Conservation (phyloP, 2,113 vertebrate species). For the Cardinalis cardinalis region DNA sequence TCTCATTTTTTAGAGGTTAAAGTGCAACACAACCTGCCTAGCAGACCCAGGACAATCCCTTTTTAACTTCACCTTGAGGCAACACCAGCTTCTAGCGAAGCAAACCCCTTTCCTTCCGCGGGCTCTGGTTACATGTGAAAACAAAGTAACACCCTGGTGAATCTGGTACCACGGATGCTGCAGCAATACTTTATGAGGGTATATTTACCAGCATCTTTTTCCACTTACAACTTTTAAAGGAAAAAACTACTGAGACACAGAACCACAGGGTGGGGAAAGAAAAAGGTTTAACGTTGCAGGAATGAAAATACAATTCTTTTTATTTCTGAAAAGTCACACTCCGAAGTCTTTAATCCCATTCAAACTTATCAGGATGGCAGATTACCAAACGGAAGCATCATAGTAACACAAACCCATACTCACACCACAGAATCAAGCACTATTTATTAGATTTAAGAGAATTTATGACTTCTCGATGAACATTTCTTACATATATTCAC, state of each 20-base stretch:
- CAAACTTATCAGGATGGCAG: not conserved
- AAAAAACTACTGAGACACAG: not conserved
- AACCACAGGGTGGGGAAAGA: accelerated
- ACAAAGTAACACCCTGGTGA: not conserved
- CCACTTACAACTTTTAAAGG: not conserved
- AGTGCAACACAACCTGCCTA: not conserved
- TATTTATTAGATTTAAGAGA: not conserved
- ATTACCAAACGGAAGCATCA: not conserved
- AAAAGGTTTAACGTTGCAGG: not conserved
- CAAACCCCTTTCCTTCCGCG: not conserved
- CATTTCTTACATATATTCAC: not conserved
- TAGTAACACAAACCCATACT: accelerated
- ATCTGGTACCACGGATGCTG: accelerated
- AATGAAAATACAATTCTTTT: not conserved
- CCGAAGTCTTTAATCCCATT: not conserved
- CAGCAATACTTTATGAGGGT: accelerated
- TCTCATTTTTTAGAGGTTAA: not conserved
- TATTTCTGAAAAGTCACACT: not conserved
- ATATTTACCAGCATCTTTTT: not conserved
- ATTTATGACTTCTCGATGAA: not conserved
- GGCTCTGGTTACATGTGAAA: not conserved
- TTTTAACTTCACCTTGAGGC: not conserved
- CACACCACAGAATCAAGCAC: not conserved
- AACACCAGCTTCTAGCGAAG: not conserved
- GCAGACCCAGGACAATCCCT: not conserved